Percentiles rank a stretch among this genome's conserved stretches.
phyloP scores from a whole-genome alignment of 1,140 invertebrate genomes.

The Lepidostoma basale region DNA sequence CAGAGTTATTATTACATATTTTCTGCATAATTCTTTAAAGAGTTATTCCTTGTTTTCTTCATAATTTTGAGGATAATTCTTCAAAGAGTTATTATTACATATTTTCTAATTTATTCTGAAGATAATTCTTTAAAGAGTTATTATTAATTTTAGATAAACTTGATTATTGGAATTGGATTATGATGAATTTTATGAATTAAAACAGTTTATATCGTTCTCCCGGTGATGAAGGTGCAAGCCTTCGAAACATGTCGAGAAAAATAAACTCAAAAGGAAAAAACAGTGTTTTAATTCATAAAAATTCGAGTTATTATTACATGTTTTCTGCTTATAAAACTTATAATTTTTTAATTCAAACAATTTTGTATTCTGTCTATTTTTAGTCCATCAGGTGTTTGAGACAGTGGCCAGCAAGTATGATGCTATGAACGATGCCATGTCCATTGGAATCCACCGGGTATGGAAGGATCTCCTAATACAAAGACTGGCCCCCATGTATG shows the following conservation, averaged over 20 bases:
- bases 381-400: conserved; percentile 93
- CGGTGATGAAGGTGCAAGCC: too few species aligned
- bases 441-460: conserved; percentile 89
- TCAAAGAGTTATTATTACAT: neutral
- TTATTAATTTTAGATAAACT: neutral
- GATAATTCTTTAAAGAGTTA: neutral
- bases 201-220: too few species aligned
- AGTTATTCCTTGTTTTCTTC: too few species aligned
- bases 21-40: too few species aligned
- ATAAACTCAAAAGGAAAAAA: too few species aligned
- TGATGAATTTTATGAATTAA: neutral
- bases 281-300: too few species aligned
- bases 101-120: neutral
- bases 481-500: conserved; percentile 75
- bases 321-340: neutral
- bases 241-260: too few species aligned
- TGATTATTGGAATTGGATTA: neutral
- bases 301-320: neutral
- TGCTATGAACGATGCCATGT: conserved; percentile 98
- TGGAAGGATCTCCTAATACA: conserved; percentile 97
- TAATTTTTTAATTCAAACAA: neutral
- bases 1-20: neutral
- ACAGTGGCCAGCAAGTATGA: conserved; percentile 95
- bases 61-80: neutral
- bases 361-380: conserved; percentile 48